Conservation (phyloP, 2,888 invertebrate species). For the Nycteola revayana region DNA sequence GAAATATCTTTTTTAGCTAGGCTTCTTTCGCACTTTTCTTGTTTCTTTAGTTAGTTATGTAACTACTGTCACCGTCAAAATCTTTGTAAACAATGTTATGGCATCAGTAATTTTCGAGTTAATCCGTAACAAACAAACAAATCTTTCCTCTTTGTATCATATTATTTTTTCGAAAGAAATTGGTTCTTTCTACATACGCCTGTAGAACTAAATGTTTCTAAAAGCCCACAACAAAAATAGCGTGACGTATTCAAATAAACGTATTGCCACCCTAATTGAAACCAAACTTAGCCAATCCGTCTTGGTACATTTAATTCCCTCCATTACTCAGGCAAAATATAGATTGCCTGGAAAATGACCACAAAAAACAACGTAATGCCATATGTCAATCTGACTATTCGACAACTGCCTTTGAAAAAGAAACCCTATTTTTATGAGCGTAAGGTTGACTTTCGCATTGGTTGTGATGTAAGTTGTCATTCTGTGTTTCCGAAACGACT, state of each 20-base stretch:
- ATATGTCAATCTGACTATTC: slow-evolving; percentile 64
- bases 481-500: slow-evolving; percentile 43
- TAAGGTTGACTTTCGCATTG: slow-evolving; percentile 28
- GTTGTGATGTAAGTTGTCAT: slow-evolving; percentile 13
- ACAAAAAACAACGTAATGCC: slow-evolving; percentile 46
- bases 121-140: too few species aligned
- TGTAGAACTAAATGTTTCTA: too few species aligned
- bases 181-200: too few species aligned
- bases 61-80: too few species aligned
- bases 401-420: slow-evolving; percentile 16
- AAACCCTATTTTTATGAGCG: slow-evolving; percentile 3
- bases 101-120: too few species aligned
- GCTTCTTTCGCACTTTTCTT: too few species aligned
- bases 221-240: too few species aligned
- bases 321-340: slow-evolving; percentile 56
- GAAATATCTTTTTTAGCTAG: too few species aligned
- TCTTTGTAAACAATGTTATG: too few species aligned
- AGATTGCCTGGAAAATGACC: slow-evolving; percentile 51
- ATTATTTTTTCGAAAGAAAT: too few species aligned
- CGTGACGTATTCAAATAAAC: slow-evolving; percentile 14
- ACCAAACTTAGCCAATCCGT: slow-evolving; percentile 38
- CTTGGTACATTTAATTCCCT: slow-evolving; percentile 37
- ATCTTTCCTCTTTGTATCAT: too few species aligned
- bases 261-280: slow-evolving; percentile 29
- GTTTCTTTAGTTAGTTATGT: too few species aligned